Base-by-base conservation (phyloP, 1,140 invertebrate species). In the Tribolium madens region DNA sequence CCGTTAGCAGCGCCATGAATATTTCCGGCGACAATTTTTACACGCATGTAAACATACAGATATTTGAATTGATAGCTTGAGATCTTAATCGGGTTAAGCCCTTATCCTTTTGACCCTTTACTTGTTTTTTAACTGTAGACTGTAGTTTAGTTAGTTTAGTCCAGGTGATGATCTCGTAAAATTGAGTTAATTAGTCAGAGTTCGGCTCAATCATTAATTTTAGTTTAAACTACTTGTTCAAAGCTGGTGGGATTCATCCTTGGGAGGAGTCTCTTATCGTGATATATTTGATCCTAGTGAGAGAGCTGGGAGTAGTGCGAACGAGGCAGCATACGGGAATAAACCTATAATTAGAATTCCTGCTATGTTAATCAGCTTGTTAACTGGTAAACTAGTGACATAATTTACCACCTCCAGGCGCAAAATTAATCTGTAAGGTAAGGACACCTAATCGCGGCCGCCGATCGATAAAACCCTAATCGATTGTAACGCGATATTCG, bases 331-430 rank as follows among this genome's bases (percentile, higher is more conserved):
- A 21, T 57, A 57, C 57, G 57, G 57, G 57, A 64, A 31, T 64
- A 64, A 42, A 42, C 57, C 57, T 64, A 64, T 64, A 64, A 64
- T 64, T 64, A 64, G 57, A 64, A 64, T 64, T 64, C 57, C 57
- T 64, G 57, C 57, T 64, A 64, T 64, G 57, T 64, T 64, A 64
- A 64, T 64, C 57, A 64, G 57, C 57, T 33, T 64, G 57, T 64
- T 64, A 64, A 64, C 52, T 57, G 52, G 15, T 57, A n/a, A 57
- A 57, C 57, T 64, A 33, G 57, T 64, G 57, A 64, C 57, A 64
- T 64, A 64, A 64, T 64, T 64, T 64, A 64, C 57, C 57, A 64
- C 57, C 57, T 64, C 57, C 57, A 33, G 26, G 57, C 57, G 57
- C 12, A 57, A 57, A 57, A 21, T 57, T 57, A 26, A 64, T 15